phyloP scores from a whole-genome alignment of 2,888 invertebrate genomes.

The Octonoba sinensis region DNA sequence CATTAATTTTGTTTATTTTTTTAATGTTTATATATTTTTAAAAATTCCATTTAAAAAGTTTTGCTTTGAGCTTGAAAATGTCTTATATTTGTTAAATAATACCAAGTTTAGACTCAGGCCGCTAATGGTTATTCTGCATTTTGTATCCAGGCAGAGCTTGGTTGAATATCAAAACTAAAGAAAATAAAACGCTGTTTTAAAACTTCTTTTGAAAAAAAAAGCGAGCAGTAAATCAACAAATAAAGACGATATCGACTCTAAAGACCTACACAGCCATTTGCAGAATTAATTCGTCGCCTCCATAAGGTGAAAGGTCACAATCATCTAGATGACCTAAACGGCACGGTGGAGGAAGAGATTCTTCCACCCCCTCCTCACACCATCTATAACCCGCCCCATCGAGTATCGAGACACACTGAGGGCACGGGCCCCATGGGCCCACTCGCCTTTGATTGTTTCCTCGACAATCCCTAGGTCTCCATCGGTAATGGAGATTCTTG shows the following conservation, averaged over 20 bases:
- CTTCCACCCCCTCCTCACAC: slow-evolving; percentile 14
- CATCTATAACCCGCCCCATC: slow-evolving; percentile 40
- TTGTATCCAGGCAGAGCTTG: too few relatives aligned
- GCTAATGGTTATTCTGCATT: too few relatives aligned
- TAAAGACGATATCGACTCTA: neutral
- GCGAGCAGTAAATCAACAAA: slow-evolving; percentile 2
- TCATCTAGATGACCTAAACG: slow-evolving; percentile 61
- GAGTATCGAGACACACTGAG: slow-evolving; percentile 31
- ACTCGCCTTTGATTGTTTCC: slow-evolving; percentile 61
- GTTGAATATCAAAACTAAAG: too few relatives aligned
- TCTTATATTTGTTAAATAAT: too few relatives aligned
- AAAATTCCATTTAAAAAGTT: too few relatives aligned
- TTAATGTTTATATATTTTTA: too few relatives aligned
- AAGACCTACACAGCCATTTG: slow-evolving; percentile 29
- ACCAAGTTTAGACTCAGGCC: too few relatives aligned
- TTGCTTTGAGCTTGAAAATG: too few relatives aligned
- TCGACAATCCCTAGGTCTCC: slow-evolving; percentile 29
- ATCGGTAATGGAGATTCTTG: slow-evolving; percentile 50
- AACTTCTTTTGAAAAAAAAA: neutral
- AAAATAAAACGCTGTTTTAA: too few relatives aligned
- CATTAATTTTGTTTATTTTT: too few relatives aligned
- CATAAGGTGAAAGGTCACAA: slow-evolving; percentile 62
- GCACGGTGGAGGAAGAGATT: neutral
- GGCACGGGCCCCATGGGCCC: slow-evolving; percentile 53
- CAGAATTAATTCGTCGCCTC: slow-evolving; percentile 57